phyloP scores from a whole-genome alignment of 2,797 vertebrate genomes.

The Diceros bicornis region DNA sequence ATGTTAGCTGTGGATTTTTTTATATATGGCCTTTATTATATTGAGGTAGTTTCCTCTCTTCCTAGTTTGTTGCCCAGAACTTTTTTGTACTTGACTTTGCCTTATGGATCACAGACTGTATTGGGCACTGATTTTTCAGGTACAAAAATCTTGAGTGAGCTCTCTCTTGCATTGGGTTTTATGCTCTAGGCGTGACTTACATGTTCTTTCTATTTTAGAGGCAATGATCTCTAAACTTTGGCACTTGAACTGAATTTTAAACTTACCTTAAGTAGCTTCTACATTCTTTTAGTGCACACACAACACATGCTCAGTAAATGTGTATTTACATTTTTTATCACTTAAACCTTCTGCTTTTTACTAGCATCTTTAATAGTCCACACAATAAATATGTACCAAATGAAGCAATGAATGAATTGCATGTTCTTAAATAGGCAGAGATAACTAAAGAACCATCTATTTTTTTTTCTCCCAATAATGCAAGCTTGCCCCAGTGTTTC shows the following conservation, averaged over 20 bases:
- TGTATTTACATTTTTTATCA: not conserved
- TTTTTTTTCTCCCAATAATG: not conserved
- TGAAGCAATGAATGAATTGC: not conserved
- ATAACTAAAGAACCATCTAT: not conserved
- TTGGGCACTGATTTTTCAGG: not conserved
- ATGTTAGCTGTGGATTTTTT: not conserved
- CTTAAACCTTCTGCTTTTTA: not conserved
- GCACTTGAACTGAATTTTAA: not conserved
- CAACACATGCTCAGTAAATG: not conserved
- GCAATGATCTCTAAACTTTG: not conserved
- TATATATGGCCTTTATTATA: not conserved
- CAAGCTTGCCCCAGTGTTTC: not conserved
- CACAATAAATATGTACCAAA: not conserved
- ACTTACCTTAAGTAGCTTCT: not conserved
- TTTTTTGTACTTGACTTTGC: not conserved
- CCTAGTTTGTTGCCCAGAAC: not conserved
- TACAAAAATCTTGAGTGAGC: not conserved
- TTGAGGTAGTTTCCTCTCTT: not conserved
- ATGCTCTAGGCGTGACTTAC: not conserved
- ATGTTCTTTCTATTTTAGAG: not conserved
- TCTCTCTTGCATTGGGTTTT: not conserved
- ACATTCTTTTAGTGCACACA: not conserved
- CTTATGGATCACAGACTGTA: not conserved
- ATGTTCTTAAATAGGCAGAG: not conserved
- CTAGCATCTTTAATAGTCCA: not conserved